These are phyloP conservation scores for Semaprochilodus insignis DNA, from an alignment of 2,797 vertebrate species.

Conservation along the genomic window DNA sequence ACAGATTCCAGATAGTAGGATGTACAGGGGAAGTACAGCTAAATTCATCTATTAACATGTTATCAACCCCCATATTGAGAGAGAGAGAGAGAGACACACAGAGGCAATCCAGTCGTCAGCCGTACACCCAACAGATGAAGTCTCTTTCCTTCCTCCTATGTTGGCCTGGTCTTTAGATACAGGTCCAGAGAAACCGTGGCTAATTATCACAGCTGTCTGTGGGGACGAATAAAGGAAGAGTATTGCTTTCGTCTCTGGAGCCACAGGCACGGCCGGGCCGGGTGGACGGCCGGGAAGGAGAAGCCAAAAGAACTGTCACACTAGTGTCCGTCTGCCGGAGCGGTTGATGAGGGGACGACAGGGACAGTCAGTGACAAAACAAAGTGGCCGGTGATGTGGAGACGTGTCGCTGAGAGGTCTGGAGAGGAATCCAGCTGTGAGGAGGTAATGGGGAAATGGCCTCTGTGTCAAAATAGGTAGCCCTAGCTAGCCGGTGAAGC, in stretches of 20 bases:
- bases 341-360: slow-evolving; percentile 2
- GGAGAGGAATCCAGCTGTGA: slow-evolving; percentile 4
- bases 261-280: not conserved
- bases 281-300: not conserved
- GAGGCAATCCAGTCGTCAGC: too few relatives aligned
- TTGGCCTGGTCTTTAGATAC: not conserved
- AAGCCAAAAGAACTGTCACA: not conserved
- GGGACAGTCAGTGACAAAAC: slow-evolving; percentile 22
- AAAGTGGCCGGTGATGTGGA: not conserved
- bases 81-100: too few relatives aligned
- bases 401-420: slow-evolving; percentile 6
- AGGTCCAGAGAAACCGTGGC: not conserved
- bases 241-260: not conserved
- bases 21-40: too few relatives aligned
- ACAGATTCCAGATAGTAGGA: too few relatives aligned
- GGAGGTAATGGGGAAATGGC: slow-evolving; percentile 28
- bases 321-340: not conserved
- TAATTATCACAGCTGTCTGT: not conserved
- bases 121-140: not conserved
- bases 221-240: not conserved
- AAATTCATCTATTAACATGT: too few relatives aligned
- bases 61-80: too few relatives aligned
- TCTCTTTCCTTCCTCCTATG: too few relatives aligned
- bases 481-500: not conserved
- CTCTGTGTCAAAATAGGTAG: slow-evolving; percentile 1